Evolutionary conservation across 2,113 vertebrate genomes (phyloP).

Genomic region (Podarcis muralis): DNA sequence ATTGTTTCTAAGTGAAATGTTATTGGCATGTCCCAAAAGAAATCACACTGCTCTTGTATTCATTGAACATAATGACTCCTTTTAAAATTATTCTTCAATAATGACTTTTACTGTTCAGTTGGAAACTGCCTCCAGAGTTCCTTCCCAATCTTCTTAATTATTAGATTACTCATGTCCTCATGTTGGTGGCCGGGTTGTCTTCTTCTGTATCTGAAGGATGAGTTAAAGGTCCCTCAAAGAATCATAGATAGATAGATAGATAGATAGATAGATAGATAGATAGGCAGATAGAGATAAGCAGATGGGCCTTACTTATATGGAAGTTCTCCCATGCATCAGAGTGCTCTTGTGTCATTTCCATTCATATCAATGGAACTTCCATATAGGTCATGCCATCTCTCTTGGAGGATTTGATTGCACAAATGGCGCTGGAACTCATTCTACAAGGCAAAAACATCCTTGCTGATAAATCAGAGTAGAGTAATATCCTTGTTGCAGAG

Average conservation of each 20-base stretch:
- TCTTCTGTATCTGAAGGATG: background rate
- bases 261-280: too few relatives aligned
- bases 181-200: background rate
- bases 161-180: constrained; percentile 31
- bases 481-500: background rate
- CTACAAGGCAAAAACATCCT: background rate
- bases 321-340: background rate
- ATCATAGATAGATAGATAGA: background rate
- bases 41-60: constrained; percentile 52
- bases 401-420: background rate
- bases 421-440: background rate
- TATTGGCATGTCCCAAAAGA: constrained; percentile 42
- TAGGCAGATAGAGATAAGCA: too few relatives aligned
- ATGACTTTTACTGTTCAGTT: constrained; percentile 24
- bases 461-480: background rate
- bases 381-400: background rate
- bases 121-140: constrained; percentile 35
- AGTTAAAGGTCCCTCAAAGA: constrained; percentile 7
- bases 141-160: constrained; percentile 26
- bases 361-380: background rate
- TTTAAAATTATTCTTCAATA: constrained; percentile 41
- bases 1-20: constrained; percentile 40
- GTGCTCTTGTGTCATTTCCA: background rate
- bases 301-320: background rate
- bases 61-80: constrained; percentile 56